Conservation (phyloP, 2,888 invertebrate genomes). For the Acleris holmiana region DNA sequence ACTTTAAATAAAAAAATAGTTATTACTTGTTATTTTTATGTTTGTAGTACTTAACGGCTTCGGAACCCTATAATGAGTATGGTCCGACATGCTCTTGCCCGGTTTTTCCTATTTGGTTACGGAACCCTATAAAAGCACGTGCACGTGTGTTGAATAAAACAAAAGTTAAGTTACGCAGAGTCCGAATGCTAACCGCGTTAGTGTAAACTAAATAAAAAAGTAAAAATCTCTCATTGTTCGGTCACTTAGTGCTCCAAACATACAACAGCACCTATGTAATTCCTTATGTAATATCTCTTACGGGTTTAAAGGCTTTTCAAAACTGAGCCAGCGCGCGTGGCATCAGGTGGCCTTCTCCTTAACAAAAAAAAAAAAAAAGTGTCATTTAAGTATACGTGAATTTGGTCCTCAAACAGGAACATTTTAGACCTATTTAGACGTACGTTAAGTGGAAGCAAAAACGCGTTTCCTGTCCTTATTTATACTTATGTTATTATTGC, state of each 20-base stretch:
- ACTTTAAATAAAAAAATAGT: too few relatives aligned
- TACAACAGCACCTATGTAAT: background rate
- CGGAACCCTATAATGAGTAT: too few relatives aligned
- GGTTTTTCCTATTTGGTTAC: too few relatives aligned
- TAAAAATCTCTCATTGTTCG: background rate
- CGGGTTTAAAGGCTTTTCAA: background rate
- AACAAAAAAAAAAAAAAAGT: too few relatives aligned
- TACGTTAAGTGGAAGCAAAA: conserved; percentile 8
- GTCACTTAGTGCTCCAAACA: background rate
- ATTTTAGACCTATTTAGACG: background rate
- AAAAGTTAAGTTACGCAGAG: too few relatives aligned
- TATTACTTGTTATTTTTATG: too few relatives aligned
- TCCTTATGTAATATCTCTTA: background rate
- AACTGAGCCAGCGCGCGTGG: background rate
- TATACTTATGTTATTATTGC: conserved; percentile 20
- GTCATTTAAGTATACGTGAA: background rate
- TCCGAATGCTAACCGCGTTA: background rate
- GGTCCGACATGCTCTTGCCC: too few relatives aligned
- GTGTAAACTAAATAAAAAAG: background rate
- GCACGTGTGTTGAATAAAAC: too few relatives aligned
- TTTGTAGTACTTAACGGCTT: too few relatives aligned
- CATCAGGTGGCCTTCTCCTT: background rate
- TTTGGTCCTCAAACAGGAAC: background rate
- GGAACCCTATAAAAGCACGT: too few relatives aligned
- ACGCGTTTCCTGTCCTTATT: conserved; percentile 10